phyloP scores from a whole-genome alignment of 1,140 invertebrate genomes.

The Drosophila melanogaster region Release_6_plus_ISO1_MT NT_033777.3:29631501-29632000 shows the following conservation, averaged over 20 bases:
- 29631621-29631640: background rate
- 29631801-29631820: too few relatives aligned
- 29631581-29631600: conserved; percentile 40
- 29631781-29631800: background rate
- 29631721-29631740: too few relatives aligned
- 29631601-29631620: conserved; percentile 25
- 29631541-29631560: conserved; percentile 34
- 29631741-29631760: too few relatives aligned
- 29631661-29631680: background rate
- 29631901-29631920: background rate
- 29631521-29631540: background rate
- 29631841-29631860: background rate
- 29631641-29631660: background rate
- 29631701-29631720: too few relatives aligned
- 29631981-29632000: conserved; percentile 67
- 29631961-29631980: conserved; percentile 70
- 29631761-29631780: too few relatives aligned
- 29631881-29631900: background rate
- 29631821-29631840: background rate
- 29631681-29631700: too few relatives aligned
- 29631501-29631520: too few relatives aligned
- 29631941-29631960: conserved; percentile 1
- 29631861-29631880: background rate
- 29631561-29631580: conserved; percentile 58
- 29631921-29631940: conserved; percentile 15